phyloP scores from a whole-genome alignment of 2,113 vertebrate species.

The human region DNA sequence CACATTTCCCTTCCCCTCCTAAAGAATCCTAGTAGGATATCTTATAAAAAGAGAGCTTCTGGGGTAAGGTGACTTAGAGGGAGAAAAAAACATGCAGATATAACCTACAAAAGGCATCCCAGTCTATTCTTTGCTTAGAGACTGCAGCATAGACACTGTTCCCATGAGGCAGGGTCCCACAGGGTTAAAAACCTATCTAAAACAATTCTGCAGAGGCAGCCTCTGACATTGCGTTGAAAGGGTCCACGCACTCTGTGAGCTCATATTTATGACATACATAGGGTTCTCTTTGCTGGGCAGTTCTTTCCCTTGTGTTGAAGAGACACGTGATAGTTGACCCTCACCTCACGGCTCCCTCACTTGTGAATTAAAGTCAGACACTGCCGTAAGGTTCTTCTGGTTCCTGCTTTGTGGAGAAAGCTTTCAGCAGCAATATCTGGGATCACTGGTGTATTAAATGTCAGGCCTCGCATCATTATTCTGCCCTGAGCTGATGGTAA shows the following conservation, averaged over 20 bases:
- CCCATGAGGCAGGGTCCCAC: neutral
- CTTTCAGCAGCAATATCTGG: slow-evolving; percentile 15
- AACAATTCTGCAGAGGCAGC: neutral
- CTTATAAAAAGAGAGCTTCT: neutral
- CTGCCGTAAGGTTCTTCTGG: neutral
- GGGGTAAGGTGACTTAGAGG: neutral
- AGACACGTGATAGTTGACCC: neutral
- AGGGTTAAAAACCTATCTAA: neutral
- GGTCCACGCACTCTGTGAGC: neutral
- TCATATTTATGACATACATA: neutral
- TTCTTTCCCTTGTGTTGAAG: neutral
- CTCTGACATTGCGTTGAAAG: neutral
- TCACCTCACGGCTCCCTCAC: neutral
- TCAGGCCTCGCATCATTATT: slow-evolving; percentile 30
- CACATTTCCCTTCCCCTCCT: neutral
- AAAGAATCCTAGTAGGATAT: neutral
- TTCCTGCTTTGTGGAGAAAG: slow-evolving; percentile 32
- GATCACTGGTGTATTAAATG: slow-evolving; percentile 26
- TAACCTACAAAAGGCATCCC: neutral
- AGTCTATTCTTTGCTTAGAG: neutral
- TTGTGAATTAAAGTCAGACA: neutral
- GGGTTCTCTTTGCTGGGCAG: neutral
- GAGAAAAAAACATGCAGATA: neutral
- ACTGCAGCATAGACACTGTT: neutral
- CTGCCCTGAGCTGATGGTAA: neutral